A percentile compares a stretch with the other conserved stretches of the same genome.
phyloP scores from a whole-genome alignment of 2,113 vertebrate species.

The Dipodomys merriami region DNA sequence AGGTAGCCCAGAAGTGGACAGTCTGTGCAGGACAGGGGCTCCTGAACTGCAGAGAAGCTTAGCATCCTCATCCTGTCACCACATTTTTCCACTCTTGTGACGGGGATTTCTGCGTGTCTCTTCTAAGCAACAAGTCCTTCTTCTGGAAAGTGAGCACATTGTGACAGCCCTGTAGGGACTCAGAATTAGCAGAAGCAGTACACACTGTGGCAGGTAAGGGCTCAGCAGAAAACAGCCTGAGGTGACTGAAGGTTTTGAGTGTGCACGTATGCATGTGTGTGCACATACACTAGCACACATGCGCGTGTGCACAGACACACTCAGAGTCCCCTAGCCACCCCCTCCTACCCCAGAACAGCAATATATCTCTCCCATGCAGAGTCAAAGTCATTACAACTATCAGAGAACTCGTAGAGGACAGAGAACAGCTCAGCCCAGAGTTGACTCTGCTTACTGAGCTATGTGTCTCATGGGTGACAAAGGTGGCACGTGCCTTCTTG shows the following conservation, averaged over 20 bases:
- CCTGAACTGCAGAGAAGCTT: not conserved
- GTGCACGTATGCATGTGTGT: not conserved
- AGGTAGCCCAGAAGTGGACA: not conserved
- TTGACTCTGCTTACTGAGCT: not conserved
- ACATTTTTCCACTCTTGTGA: not conserved
- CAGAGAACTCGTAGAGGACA: not conserved
- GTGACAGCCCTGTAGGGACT: not conserved
- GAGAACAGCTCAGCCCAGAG: not conserved
- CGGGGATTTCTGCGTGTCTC: not conserved
- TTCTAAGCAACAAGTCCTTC: not conserved
- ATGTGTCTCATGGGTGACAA: accelerated
- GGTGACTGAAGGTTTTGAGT: not conserved
- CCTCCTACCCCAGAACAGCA: not conserved
- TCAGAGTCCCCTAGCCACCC: too few relatives aligned
- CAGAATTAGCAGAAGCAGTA: not conserved
- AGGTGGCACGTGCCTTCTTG: too few relatives aligned
- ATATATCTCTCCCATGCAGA: not conserved
- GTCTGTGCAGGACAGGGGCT: not conserved
- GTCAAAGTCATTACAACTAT: not conserved
- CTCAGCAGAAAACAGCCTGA: not conserved
- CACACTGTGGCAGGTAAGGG: not conserved
- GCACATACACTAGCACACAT: too few relatives aligned
- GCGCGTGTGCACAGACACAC: too few relatives aligned
- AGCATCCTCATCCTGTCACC: not conserved
- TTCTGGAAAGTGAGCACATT: not conserved